phyloP scores from a whole-genome alignment of 2,113 vertebrate genomes.

The Pangasianodon gigas region DNA sequence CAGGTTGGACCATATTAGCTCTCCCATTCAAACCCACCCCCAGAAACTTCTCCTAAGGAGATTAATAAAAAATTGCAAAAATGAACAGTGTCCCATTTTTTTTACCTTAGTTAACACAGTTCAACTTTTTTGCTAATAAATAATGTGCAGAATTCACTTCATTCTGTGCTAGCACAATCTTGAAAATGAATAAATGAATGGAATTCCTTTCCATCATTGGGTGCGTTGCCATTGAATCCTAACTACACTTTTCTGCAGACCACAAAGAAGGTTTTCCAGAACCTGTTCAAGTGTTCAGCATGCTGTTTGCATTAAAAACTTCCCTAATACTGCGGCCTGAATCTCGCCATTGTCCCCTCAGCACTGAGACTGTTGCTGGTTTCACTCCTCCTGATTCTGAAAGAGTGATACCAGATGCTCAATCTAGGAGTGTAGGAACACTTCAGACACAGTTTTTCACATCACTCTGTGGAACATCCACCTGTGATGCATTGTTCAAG shows the following conservation, averaged over 20 bases:
- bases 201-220: background rate
- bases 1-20: conserved; percentile 44
- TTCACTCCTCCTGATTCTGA: background rate
- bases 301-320: conserved; percentile 37
- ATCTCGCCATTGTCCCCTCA: background rate
- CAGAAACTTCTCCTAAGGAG: background rate
- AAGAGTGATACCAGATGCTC: conserved; percentile 24
- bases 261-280: conserved; percentile 10
- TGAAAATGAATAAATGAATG: background rate
- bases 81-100: background rate
- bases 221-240: background rate
- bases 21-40: background rate
- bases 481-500: background rate
- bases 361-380: background rate
- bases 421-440: background rate
- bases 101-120: background rate
- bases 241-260: background rate
- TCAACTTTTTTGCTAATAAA: background rate
- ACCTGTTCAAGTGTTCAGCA: background rate
- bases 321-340: background rate
- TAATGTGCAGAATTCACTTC: background rate
- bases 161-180: background rate
- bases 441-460: background rate
- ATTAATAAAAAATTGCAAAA: background rate
- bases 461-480: background rate